phyloP scores from a whole-genome alignment of 2,113 vertebrate genomes.

The Phalacrocorax pelagicus region DNA sequence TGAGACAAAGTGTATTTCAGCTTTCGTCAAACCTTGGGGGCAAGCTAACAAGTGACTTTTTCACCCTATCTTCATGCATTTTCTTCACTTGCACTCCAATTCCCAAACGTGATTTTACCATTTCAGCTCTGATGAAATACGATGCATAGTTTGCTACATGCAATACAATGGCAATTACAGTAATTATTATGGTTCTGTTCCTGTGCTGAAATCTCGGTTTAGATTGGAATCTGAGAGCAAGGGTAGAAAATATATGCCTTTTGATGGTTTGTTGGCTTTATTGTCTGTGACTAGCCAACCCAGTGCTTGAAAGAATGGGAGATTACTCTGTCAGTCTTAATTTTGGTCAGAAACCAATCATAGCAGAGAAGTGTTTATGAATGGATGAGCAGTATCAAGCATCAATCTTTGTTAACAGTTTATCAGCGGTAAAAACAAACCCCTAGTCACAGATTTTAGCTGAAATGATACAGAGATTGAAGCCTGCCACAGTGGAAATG shows the following conservation, averaged over 20 bases:
- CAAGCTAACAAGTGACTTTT: not conserved
- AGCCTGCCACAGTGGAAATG: not conserved
- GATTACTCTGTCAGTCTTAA: constrained; percentile 29
- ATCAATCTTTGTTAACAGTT: constrained; percentile 47
- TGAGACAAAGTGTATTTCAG: not conserved
- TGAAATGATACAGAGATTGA: constrained; percentile 39
- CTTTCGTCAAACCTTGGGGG: not conserved
- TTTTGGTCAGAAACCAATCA: constrained; percentile 32
- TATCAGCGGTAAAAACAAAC: constrained; percentile 12
- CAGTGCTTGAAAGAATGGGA: not conserved
- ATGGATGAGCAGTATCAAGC: not conserved
- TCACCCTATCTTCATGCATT: not conserved
- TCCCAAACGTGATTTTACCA: not conserved
- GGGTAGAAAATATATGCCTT: not conserved
- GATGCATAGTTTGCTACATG: rapidly evolving
- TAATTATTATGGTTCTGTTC: not conserved
- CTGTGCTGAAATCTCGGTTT: not conserved
- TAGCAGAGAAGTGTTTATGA: constrained; percentile 12
- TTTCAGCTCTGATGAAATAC: not conserved
- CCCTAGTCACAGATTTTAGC: not conserved
- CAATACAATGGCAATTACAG: not conserved
- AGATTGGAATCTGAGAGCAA: not conserved
- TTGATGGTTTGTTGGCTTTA: not conserved
- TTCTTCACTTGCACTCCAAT: not conserved
- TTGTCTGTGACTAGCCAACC: not conserved